phyloP scores from a whole-genome alignment of 2,113 vertebrate species.

The Anolis sagrei region DNA sequence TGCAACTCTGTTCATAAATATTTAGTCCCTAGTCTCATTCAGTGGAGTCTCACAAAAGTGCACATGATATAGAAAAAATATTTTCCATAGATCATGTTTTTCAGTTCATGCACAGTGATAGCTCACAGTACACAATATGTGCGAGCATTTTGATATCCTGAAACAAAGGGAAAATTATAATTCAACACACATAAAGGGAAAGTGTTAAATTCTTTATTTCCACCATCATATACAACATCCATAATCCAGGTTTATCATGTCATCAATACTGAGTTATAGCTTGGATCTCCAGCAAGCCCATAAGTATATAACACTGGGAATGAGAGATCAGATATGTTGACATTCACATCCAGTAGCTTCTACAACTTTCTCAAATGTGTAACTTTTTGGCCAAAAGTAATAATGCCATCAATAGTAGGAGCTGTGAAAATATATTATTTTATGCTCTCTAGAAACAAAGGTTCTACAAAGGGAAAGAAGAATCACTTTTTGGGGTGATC shows the following conservation, averaged over 20 bases:
- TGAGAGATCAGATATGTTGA: background rate
- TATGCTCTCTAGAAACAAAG: slow-evolving; percentile 17
- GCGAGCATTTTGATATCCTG: background rate
- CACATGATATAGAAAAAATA: background rate
- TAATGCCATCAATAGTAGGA: slow-evolving; percentile 28
- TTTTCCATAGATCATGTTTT: background rate
- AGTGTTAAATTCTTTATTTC: slow-evolving; percentile 16
- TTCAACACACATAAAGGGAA: slow-evolving; percentile 28
- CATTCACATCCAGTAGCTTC: slow-evolving; percentile 35
- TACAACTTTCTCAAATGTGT: background rate
- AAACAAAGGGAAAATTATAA: slow-evolving; percentile 9
- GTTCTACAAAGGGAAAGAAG: background rate
- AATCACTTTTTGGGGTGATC: background rate
- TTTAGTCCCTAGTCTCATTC: background rate
- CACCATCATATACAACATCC: background rate
- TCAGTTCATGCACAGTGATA: background rate
- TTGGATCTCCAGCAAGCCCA: background rate
- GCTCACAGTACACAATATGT: background rate
- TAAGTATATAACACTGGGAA: slow-evolving; percentile 30
- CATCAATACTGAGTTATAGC: slow-evolving; percentile 20
- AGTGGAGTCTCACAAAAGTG: background rate
- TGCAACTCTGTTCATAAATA: background rate
- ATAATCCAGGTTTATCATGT: slow-evolving; percentile 32
- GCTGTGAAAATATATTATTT: background rate
- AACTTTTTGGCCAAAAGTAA: slow-evolving; percentile 44